phyloP scores from a whole-genome alignment of 2,888 invertebrate species.

The Philereme vetulata region DNA sequence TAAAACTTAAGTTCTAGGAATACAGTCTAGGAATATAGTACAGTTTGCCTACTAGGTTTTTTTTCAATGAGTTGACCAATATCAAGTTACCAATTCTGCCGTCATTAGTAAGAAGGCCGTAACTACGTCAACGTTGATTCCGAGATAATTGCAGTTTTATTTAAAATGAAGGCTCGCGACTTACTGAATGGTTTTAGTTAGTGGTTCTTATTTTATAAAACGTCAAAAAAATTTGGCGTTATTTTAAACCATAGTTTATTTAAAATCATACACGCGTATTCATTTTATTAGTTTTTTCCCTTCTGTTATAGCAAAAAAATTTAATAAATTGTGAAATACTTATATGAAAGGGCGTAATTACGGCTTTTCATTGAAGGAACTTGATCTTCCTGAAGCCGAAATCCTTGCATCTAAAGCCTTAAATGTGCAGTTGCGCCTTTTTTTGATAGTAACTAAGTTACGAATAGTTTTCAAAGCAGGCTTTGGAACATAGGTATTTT shows the following conservation, averaged over 20 bases:
- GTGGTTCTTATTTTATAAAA: too few relatives aligned
- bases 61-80: too few relatives aligned
- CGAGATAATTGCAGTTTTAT: slow-evolving; percentile 1
- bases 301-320: background rate
- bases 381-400: background rate
- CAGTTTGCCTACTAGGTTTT: too few relatives aligned
- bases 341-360: background rate
- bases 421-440: slow-evolving; percentile 1
- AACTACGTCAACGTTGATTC: background rate
- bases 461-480: background rate
- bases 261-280: too few relatives aligned
- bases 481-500: too few relatives aligned
- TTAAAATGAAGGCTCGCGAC: background rate
- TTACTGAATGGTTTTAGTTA: too few relatives aligned
- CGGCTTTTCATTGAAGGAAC: too few relatives aligned
- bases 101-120: slow-evolving; percentile 1
- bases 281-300: too few relatives aligned
- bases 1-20: too few relatives aligned
- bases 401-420: background rate
- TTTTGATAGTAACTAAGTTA: background rate
- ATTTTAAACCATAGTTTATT: too few relatives aligned
- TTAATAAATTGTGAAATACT: background rate
- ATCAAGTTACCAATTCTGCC: background rate
- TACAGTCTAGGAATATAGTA: too few relatives aligned
- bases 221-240: too few relatives aligned